These are phyloP conservation scores for Babylonia areolata DNA, from an alignment of 1,140 invertebrate genomes.

Conservation along the genomic window DNA sequence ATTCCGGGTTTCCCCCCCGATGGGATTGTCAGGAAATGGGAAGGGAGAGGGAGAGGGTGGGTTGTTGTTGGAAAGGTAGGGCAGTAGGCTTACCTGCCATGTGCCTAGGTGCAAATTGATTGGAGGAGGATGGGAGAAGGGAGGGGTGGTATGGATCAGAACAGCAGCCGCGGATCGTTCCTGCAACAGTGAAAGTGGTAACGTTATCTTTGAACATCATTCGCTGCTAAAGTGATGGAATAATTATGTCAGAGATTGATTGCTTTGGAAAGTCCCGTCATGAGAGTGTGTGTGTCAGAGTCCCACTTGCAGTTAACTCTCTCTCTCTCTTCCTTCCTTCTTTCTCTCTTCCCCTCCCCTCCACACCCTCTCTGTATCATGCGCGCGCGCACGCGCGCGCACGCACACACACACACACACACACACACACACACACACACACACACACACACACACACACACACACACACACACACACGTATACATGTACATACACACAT, in stretches of 20 bases:
- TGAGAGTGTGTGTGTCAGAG: background rate
- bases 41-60: background rate
- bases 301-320: too few species aligned
- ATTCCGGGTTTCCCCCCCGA: background rate
- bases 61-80: background rate
- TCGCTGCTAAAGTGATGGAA: background rate
- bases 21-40: background rate
- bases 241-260: background rate
- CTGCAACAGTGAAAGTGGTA: background rate
- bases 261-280: background rate
- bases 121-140: background rate
- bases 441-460: constrained; percentile 1
- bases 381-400: too few species aligned
- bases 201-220: too few species aligned
- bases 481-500: background rate
- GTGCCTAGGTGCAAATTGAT: background rate
- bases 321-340: background rate
- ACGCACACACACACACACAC: constrained; percentile 28
- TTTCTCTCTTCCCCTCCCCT: too few species aligned
- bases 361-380: too few species aligned
- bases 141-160: background rate
- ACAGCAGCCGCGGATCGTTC: background rate
- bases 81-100: background rate
- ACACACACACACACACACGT: background rate
- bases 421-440: constrained; percentile 21